Conservation (phyloP, 2,113 vertebrate genomes). For the Bombycilla garrulus region DNA sequence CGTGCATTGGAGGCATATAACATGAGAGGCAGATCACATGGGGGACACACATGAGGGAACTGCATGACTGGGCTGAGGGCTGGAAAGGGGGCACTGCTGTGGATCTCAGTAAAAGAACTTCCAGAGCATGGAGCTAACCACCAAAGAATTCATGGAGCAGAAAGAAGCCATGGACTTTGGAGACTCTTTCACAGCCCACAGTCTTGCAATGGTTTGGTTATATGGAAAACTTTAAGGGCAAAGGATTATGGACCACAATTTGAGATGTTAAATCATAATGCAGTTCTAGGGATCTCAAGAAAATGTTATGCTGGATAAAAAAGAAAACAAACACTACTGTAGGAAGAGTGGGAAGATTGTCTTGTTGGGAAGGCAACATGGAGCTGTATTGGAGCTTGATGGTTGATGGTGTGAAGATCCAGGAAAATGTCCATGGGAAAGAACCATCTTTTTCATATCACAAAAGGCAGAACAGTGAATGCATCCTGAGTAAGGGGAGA, state of each 20-base stretch:
- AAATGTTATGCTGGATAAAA: neutral
- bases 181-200: neutral
- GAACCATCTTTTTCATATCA: neutral
- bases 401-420: neutral
- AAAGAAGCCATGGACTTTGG: neutral
- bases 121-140: neutral
- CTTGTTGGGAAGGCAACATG: neutral
- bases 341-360: neutral
- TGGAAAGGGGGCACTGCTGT: neutral
- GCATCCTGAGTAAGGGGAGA: neutral
- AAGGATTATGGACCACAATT: neutral
- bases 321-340: neutral
- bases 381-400: neutral
- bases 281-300: neutral
- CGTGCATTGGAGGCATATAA: neutral
- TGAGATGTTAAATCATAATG: neutral
- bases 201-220: neutral
- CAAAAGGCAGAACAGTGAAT: neutral
- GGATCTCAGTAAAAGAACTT: neutral
- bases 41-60: neutral
- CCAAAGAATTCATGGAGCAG: neutral
- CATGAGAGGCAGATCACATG: neutral
- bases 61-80: neutral
- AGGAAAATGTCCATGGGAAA: neutral
- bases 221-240: neutral